Evolutionary conservation across 23 tunicate species (phyloP).

Genomic region (Botrylloides violaceus): DNA sequence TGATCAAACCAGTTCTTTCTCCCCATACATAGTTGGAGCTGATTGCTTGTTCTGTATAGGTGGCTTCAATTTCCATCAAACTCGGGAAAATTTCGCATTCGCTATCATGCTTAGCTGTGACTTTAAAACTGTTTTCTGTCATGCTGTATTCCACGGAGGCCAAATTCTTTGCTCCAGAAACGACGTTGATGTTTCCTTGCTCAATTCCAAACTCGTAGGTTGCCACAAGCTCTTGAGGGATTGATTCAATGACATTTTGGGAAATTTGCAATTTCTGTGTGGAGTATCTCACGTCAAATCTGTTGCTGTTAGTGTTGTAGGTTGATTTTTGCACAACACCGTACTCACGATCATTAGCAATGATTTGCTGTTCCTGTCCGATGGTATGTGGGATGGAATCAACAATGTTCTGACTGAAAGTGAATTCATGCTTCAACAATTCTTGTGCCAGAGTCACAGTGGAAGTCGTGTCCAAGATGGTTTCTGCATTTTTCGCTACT

Average conservation of each 20-base stretch:
- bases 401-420: not conserved
- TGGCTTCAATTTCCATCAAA: not conserved
- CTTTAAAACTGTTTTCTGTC: not conserved
- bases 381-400: not conserved
- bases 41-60: not conserved
- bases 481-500: not conserved
- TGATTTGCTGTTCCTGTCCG: not conserved
- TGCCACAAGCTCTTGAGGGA: not conserved
- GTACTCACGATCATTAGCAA: not conserved
- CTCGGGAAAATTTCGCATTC: not conserved
- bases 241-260: not conserved
- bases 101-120: not conserved
- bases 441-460: not conserved
- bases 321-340: not conserved
- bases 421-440: not conserved
- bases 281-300: not conserved
- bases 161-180: not conserved
- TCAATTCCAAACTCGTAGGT: not conserved
- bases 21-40: constrained; percentile 1
- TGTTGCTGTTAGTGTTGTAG: not conserved
- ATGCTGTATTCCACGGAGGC: not conserved
- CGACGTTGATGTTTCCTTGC: not conserved
- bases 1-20: not conserved
- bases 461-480: not conserved
- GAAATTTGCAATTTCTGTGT: not conserved